These are phyloP conservation scores for Petrophora chlorosata DNA, from an alignment of 2,888 invertebrate species.

Conservation along the genomic window DNA sequence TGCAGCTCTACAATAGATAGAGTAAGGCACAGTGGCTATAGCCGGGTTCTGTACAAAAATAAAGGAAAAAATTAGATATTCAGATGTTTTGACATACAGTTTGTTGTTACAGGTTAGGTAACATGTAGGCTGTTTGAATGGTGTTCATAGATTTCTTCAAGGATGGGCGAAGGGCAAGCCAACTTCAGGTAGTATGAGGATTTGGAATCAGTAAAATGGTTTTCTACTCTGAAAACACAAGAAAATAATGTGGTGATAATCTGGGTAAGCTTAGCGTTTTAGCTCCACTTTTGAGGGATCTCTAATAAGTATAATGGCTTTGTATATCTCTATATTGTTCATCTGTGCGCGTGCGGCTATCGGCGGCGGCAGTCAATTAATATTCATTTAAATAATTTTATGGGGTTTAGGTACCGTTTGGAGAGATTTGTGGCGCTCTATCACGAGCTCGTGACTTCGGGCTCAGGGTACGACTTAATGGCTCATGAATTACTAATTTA, in stretches of 20 bases:
- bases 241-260: no score
- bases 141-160: no score
- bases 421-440: constrained; percentile 9
- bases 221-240: no score
- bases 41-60: background rate
- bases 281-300: constrained; percentile 14
- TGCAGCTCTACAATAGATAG: background rate
- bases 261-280: no score
- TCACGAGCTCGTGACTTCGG: constrained; percentile 9
- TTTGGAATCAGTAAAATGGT: no score
- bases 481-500: constrained; percentile 24
- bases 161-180: no score
- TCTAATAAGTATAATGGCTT: constrained; percentile 13
- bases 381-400: constrained; percentile 32
- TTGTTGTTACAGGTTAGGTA: no score
- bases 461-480: constrained; percentile 13
- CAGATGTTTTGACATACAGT: background rate
- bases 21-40: background rate
- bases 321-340: constrained; percentile 23
- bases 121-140: no score
- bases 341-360: constrained; percentile 25
- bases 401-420: constrained; percentile 22
- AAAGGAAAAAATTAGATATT: background rate
- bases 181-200: no score
- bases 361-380: constrained; percentile 26